A percentile compares a stretch with the other conserved stretches of the same genome.
Evolutionary conservation across 2,113 vertebrate genomes (phyloP).

Genomic region (Centrocercus urophasianus): DNA sequence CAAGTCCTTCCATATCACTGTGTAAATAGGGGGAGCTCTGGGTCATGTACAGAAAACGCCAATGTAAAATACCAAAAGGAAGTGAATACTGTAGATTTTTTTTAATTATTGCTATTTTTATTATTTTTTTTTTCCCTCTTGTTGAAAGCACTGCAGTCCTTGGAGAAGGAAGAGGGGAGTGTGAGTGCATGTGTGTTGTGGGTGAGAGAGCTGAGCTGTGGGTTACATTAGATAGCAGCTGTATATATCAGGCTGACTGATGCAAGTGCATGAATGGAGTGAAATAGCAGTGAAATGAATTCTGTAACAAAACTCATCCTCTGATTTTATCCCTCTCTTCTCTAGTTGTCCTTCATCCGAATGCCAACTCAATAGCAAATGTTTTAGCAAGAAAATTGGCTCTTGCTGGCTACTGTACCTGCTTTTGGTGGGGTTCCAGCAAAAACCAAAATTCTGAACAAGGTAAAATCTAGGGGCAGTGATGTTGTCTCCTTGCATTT

Average conservation of each 20-base stretch:
- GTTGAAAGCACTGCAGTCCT: slow-evolving; percentile 79
- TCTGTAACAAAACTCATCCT: slow-evolving; percentile 56
- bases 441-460: neutral
- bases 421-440: neutral
- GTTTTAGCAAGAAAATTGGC: neutral
- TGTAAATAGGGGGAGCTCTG: slow-evolving; percentile 78
- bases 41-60: slow-evolving; percentile 82
- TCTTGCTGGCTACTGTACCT: slow-evolving; percentile 1
- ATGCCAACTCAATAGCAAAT: slow-evolving; percentile 38
- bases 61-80: slow-evolving; percentile 82
- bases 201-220: slow-evolving; percentile 26
- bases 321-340: slow-evolving; percentile 47
- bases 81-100: slow-evolving; percentile 81
- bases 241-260: neutral
- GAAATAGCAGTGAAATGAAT: slow-evolving; percentile 23
- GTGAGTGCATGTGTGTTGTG: slow-evolving; percentile 47
- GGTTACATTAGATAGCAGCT: neutral
- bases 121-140: slow-evolving; percentile 71
- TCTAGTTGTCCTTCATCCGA: slow-evolving; percentile 50
- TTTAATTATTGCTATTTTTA: slow-evolving; percentile 84
- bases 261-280: slow-evolving; percentile 20
- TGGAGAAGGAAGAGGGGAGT: slow-evolving; percentile 58
- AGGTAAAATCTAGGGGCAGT: slow-evolving; percentile 13
- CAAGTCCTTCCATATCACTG: slow-evolving; percentile 58
- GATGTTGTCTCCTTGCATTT: slow-evolving; percentile 49